phyloP scores from a whole-genome alignment of 2,113 vertebrate species.

The Ceratotherium simum region DNA sequence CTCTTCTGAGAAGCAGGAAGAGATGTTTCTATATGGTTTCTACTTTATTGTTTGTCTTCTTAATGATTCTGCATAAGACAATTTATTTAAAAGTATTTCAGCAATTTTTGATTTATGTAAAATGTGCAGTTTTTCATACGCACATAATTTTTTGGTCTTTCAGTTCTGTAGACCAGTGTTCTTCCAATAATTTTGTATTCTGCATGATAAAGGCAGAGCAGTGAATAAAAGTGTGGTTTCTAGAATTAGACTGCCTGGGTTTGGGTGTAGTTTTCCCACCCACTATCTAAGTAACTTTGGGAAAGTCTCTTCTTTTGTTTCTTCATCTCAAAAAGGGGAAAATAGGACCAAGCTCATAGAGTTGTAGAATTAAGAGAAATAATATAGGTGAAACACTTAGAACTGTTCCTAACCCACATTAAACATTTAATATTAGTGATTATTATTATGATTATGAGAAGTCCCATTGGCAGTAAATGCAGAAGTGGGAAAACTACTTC shows the following conservation, averaged over 20 bases:
- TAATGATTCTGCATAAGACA: not conserved
- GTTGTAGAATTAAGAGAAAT: not conserved
- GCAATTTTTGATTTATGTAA: not conserved
- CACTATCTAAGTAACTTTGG: not conserved
- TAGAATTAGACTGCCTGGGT: not conserved
- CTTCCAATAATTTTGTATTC: not conserved
- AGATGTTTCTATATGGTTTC: not conserved
- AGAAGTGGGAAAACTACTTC: not conserved
- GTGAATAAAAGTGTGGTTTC: not conserved
- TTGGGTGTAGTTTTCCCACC: not conserved
- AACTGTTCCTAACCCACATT: not conserved
- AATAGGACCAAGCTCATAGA: not conserved
- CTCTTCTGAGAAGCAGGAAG: not conserved
- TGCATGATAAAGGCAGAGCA: not conserved
- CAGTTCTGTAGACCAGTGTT: not conserved
- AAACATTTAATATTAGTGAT: not conserved
- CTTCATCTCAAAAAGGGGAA: not conserved
- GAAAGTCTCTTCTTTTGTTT: not conserved
- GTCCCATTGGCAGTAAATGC: not conserved
- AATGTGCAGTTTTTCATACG: not conserved
- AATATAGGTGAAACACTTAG: not conserved
- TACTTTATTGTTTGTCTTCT: not conserved
- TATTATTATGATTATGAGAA: not conserved
- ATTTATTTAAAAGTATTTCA: not conserved
- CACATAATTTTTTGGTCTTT: not conserved